Evolutionary conservation across 2,888 invertebrate species (phyloP), one percentile per base, ranked within the genome.

Genomic region (Drosophila aldrichi): DNA sequence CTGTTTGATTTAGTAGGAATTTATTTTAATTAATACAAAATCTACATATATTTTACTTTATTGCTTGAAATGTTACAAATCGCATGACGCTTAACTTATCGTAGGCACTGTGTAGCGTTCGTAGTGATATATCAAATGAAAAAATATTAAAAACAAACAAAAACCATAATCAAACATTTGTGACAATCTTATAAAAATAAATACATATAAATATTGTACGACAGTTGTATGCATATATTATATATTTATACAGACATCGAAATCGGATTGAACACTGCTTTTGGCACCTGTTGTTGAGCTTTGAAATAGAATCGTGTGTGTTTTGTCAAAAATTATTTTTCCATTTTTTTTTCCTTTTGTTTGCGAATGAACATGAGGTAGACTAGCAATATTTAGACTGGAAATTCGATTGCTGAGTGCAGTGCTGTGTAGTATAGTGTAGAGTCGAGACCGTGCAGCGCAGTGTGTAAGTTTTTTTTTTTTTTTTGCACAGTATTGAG

Each of bases 321-420:
- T 38, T 38, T 14, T 54, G 3, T 32, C 18, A 60, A 40, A 36
- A 40, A 64, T 32, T 18, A 12, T 32, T 55, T 22, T 5, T 29
- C 7, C 6, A 1, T 1, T 25, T 25, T 1, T 25, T 25, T 7
- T 29, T 48, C 29, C 32, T 44, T 43, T 51, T 60, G 48, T 29
- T 46, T 67, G 56, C 49, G 52, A 60, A 71, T 87, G 75, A 77
- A 65, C 52, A 74, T 82, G 86, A 86, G 86, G 86, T 86, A 86
- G 86, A 84, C 87, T 78, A 82, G 82, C 73, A 82, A 68, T 61
- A 52, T 59, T 68, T 66, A 58, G 61, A 75, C 43, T 81, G 78
- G 70, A 83, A 80, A 80, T 75, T 82, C 81, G 70, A 70, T 65
- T 81, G 76, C 76, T 57, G 57, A 57, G 66, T 65, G 52, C 63